Evolutionary conservation across 2,888 invertebrate genomes (phyloP).

Genomic region (Parnassius apollo): DNA sequence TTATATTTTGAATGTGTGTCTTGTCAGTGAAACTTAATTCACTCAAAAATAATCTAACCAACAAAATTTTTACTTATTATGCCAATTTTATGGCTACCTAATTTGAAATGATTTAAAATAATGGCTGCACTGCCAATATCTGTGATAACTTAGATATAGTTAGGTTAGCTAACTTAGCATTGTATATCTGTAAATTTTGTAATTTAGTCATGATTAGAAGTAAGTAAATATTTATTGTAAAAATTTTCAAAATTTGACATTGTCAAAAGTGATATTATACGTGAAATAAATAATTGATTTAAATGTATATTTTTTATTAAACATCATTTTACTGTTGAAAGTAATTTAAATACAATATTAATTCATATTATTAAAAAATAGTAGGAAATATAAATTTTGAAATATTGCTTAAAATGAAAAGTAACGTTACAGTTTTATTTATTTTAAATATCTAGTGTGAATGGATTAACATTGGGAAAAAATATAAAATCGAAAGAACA

Average conservation of each 20-base stretch:
- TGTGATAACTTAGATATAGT: constrained; percentile 75
- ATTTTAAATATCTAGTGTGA: too few species aligned
- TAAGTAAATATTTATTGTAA: constrained; percentile 74
- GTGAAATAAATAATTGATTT: constrained; percentile 64
- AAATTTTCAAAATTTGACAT: constrained; percentile 62
- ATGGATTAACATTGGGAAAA: too few species aligned
- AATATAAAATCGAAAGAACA: too few species aligned
- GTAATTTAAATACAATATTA: too few species aligned
- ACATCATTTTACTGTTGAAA: constrained; percentile 1
- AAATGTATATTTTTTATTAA: constrained; percentile 33
- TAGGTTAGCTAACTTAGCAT: constrained; percentile 47
- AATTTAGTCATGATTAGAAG: constrained; percentile 58
- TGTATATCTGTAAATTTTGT: constrained; percentile 67
- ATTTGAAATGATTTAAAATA: constrained; percentile 62
- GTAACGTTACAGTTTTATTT: too few species aligned
- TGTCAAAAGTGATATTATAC: constrained; percentile 67
- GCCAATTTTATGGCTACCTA: constrained; percentile 63
- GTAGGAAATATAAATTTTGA: too few species aligned
- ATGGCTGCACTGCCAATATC: constrained; percentile 70
- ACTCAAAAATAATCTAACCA: constrained; percentile 49
- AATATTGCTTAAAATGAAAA: too few species aligned
- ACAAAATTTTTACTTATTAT: constrained; percentile 65
- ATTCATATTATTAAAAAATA: too few species aligned
- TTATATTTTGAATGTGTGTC: background rate
- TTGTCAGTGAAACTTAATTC: too few species aligned